phyloP scores from a whole-genome alignment of 2,797 vertebrate species.

The Masticophis lateralis region DNA sequence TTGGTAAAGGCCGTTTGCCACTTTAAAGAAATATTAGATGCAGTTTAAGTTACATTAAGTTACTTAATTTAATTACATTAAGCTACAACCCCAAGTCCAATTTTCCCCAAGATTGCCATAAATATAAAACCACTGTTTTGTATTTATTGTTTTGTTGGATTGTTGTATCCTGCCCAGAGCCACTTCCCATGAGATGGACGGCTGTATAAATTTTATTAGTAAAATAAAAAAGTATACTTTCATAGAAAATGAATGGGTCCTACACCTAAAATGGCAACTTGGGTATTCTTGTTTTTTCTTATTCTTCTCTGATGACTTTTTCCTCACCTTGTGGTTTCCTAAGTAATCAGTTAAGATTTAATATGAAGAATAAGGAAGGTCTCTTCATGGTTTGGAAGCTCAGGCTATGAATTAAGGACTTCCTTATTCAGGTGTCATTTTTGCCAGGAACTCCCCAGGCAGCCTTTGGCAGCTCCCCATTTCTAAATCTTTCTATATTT shows the following conservation, averaged over 20 bases:
- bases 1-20: neutral
- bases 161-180: neutral
- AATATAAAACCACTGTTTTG: neutral
- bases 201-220: neutral
- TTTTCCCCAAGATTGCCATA: neutral
- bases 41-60: neutral
- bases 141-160: neutral
- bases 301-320: neutral
- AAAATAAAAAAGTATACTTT: neutral
- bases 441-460: neutral
- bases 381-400: neutral
- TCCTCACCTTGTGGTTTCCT: neutral
- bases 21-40: slow-evolving; percentile 18
- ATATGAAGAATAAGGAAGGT: too few species aligned
- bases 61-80: neutral
- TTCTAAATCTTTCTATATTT: neutral
- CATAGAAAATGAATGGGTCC: neutral
- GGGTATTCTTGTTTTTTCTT: neutral
- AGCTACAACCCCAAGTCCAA: fast-evolving
- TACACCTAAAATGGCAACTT: slow-evolving; percentile 20
- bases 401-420: neutral
- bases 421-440: neutral
- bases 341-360: fast-evolving
- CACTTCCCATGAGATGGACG: neutral
- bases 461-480: neutral